Evolutionary conservation across 2,888 invertebrate genomes (phyloP), one percentile per base, ranked within the genome.

Genomic region (Apamea anceps): DNA sequence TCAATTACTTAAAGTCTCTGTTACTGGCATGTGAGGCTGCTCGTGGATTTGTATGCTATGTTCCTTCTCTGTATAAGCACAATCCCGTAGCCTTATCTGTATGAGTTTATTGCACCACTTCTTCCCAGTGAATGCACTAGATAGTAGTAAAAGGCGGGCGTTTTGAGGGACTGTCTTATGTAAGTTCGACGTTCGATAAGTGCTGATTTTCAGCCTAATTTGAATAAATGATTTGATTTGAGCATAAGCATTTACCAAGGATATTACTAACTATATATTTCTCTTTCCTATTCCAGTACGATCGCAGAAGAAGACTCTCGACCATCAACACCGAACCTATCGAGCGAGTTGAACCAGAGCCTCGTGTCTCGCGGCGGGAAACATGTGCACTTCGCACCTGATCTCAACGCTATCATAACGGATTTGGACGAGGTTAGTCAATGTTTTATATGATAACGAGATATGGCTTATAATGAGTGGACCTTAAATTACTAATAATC

Each of bases 321-420:
- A 0, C 88, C 94, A 0, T 85, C 91, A 1, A 91, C 93, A 0
- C 94, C 94, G 4, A 91, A 92, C 79, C 63, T 89, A 10, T 90
- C 93, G 5, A 85, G 90, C 1, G 93, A 92, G 21, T 85, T 92
- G 75, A 92, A 95, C 91, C 82, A 90, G 25, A 95, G 94, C 87
- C 81, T 86, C 3, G 91, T 95, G 73, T 91, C 94, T 0, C 92
- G 93, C 25, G 88, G 95, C 57, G 91, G 89, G 57, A 97, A 97
- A 86, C 97, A 97, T 88, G 97, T 98, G 66, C 98, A 98, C 91
- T 98, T 98, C 90, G 98, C 98, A 28, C 98, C 98, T 0, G 98
- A 98, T 92, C 97, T 98, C 66, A 96, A 95, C 88, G 97, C 96
- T 74, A 96, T 97, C 78, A 95, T 97, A 79, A 97, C 97, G 77